Percentiles rank a stretch among this genome's conserved stretches.
Conservation (phyloP, 2,797 vertebrate species). For the Acipenser transmontanus region DNA sequence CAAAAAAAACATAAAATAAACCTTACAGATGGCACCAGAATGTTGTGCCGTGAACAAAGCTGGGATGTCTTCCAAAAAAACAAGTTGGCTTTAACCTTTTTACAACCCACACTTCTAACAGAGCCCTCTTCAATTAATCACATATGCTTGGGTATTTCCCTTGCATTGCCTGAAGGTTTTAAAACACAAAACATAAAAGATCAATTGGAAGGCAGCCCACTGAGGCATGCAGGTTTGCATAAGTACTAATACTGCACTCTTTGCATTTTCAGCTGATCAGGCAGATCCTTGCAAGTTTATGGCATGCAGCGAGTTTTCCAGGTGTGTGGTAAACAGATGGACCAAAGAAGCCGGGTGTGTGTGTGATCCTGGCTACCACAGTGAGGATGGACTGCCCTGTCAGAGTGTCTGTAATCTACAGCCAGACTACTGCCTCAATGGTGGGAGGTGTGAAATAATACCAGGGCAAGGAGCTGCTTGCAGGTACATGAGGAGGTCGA, state of each 20-base stretch:
- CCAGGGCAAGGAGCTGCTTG: conserved; percentile 66
- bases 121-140: conserved; percentile 32
- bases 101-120: conserved; percentile 16
- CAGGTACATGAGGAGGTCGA: conserved; percentile 57
- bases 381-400: conserved; percentile 58
- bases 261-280: conserved; percentile 63
- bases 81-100: conserved; percentile 3
- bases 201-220: background rate
- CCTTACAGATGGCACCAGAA: no score
- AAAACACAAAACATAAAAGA: background rate
- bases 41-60: background rate
- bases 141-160: conserved; percentile 25
- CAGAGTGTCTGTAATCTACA: conserved; percentile 60
- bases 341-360: conserved; percentile 66
- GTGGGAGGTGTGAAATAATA: conserved; percentile 58
- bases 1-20: no score
- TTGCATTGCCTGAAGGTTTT: conserved; percentile 8
- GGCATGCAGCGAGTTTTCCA: conserved; percentile 70
- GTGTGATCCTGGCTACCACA: conserved; percentile 63
- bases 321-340: conserved; percentile 57
- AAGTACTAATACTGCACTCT: conserved; percentile 33
- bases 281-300: conserved; percentile 82
- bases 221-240: conserved; percentile 13
- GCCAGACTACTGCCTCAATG: conserved; percentile 61
- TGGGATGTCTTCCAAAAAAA: conserved; percentile 9